Evolutionary conservation across 2,113 vertebrate species (phyloP), one percentile per base, ranked within the genome.

Genomic region (Conger conger): DNA sequence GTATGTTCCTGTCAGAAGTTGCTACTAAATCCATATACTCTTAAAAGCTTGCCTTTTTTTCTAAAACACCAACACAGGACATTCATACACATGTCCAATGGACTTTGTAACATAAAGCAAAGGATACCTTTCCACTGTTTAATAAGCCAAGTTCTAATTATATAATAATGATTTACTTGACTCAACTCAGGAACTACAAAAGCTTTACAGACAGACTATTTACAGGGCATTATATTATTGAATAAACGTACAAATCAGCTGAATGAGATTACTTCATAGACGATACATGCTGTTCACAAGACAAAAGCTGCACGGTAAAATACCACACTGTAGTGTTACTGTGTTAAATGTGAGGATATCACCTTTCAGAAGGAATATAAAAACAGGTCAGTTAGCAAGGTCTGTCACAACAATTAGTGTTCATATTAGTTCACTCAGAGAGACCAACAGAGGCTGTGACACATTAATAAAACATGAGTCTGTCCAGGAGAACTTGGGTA

Each of bases 381-480:
- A 63, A 63, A 83, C 80, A 57, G 15, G 90, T 91, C 91, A 93
- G 93, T 92, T 93, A 93, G 88, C 93, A 92, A 91, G 92, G 92
- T 95, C 93, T 96, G 93, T 96, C 96, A 96, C 93, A 95, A 96
- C 95, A 97, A 96, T 97, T 97, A 97, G 93, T 93, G 95, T 96
- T 97, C 92, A 93, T 96, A 95, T 95, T 82, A 90, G 93, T 92
- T 95, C 92, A 95, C 96, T 94, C 90, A 30, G 92, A 91, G 90
- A 93, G 95, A 96, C 96, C 94, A 93, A 86, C 87, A 83, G 89
- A 94, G 96, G 95, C 96, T 96, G 95, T 95, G 96, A 94, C 91
- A 87, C 92, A 96, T 99, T 95, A 97, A 99, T 98, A 96, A 99
- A 98, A 95, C 92, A 99, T 97, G 95, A 95, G 92, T 92, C 93